A percentile compares a stretch with the other conserved stretches of the same genome.
Conservation (phyloP, 2,888 invertebrate species). For the Latrodectus hesperus region DNA sequence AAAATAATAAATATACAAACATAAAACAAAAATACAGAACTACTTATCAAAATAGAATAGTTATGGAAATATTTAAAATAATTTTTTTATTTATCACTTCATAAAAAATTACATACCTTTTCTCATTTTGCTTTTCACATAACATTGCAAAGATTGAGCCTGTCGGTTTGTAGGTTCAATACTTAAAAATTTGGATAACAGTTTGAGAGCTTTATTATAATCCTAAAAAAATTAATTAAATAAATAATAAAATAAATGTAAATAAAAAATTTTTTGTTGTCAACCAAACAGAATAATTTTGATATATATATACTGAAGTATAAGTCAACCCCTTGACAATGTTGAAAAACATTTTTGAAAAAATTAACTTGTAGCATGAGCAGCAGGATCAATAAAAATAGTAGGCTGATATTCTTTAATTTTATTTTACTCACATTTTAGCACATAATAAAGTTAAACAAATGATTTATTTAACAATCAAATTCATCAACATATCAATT, state of each 20-base stretch:
- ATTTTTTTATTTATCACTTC: background rate
- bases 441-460: too few species aligned
- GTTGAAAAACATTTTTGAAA: too few species aligned
- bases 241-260: background rate
- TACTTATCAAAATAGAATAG: background rate
- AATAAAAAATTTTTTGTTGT: background rate
- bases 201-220: constrained; percentile 88
- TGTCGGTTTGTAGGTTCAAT: constrained; percentile 93
- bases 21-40: background rate
- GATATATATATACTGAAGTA: too few species aligned
- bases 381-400: too few species aligned
- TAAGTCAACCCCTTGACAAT: too few species aligned
- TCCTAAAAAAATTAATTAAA: constrained; percentile 78
- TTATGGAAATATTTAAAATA: too few species aligned
- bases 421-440: too few species aligned
- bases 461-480: too few species aligned
- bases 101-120: constrained; percentile 78
- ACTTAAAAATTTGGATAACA: constrained; percentile 85
- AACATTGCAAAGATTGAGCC: constrained; percentile 85
- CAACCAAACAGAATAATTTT: background rate
- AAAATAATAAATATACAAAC: background rate
- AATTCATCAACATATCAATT: too few species aligned
- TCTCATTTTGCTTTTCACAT: constrained; percentile 92
- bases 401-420: too few species aligned
- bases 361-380: too few species aligned